A percentile compares a stretch with the other conserved stretches of the same genome.
Evolutionary conservation across 2,113 vertebrate species (phyloP).

Genomic region (Microtus pennsylvanicus): DNA sequence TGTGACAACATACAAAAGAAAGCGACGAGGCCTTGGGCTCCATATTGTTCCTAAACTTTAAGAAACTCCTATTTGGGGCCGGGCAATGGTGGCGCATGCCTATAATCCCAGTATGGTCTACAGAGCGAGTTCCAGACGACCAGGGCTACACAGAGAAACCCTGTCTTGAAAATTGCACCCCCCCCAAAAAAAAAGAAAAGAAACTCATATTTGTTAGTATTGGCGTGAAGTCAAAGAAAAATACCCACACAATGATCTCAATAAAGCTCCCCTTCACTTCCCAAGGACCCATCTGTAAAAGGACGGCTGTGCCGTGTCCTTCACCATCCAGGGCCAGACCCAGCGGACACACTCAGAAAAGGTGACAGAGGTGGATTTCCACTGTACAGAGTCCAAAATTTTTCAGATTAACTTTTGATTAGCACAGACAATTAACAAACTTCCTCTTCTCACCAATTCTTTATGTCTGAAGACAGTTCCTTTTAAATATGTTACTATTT

Average conservation of each 20-base stretch:
- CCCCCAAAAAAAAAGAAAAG: neutral
- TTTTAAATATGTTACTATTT: neutral
- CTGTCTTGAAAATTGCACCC: neutral
- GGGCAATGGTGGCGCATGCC: neutral
- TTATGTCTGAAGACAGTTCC: neutral
- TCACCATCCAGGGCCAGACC: conserved; percentile 7
- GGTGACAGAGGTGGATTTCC: neutral
- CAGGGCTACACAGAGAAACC: neutral
- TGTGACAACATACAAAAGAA: neutral
- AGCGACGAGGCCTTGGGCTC: neutral
- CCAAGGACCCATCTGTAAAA: neutral
- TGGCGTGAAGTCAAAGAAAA: conserved; percentile 31
- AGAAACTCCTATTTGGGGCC: neutral
- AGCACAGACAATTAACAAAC: neutral
- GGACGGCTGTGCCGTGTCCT: neutral
- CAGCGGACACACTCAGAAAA: neutral
- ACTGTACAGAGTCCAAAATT: neutral
- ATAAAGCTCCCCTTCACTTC: conserved; percentile 23
- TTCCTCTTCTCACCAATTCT: conserved; percentile 24
- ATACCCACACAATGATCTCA: neutral
- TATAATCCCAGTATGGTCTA: neutral
- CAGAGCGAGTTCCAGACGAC: neutral
- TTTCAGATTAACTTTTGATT: neutral
- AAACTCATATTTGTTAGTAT: neutral
- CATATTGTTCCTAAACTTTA: neutral